phyloP scores from a whole-genome alignment of 2,797 vertebrate species.

The Pachyuromys duprasi region DNA sequence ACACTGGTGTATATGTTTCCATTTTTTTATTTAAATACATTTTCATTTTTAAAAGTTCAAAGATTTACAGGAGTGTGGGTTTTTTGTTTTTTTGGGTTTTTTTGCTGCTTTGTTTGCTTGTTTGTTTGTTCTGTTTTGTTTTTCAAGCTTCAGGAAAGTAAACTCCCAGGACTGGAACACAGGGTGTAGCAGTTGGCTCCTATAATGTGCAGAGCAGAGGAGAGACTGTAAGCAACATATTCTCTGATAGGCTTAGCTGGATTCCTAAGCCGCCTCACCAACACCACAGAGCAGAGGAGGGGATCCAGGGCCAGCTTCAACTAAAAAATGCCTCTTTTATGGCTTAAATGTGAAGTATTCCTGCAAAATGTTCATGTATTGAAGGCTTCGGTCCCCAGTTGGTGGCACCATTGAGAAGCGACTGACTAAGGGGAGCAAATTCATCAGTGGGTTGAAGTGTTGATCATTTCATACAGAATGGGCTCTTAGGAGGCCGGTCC shows the following conservation, averaged over 20 bases:
- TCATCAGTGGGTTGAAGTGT: neutral
- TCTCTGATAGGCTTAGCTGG: neutral
- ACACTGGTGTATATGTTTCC: neutral
- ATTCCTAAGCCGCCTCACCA: neutral
- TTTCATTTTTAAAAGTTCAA: conserved; percentile 33
- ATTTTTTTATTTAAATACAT: neutral
- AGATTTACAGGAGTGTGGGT: conserved; percentile 9
- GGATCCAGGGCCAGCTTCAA: neutral
- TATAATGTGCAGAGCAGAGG: neutral
- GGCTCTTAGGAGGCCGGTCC: neutral
- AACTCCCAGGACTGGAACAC: conserved; percentile 14
- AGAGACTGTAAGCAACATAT: neutral
- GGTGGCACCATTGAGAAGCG: neutral
- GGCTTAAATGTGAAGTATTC: neutral
- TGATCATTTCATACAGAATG: neutral
- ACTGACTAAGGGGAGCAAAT: neutral
- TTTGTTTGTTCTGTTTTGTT: too few species aligned
- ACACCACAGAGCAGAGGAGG: neutral
- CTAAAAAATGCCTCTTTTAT: neutral
- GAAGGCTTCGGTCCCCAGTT: neutral
- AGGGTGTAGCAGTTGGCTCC: neutral
- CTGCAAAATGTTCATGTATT: neutral
- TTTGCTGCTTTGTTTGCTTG: neutral
- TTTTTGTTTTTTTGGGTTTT: neutral
- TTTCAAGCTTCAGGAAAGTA: conserved; percentile 44